A percentile compares a stretch with the other conserved stretches of the same genome.
phyloP scores from a whole-genome alignment of 2,797 vertebrate genomes.

The Harpagifer antarcticus region DNA sequence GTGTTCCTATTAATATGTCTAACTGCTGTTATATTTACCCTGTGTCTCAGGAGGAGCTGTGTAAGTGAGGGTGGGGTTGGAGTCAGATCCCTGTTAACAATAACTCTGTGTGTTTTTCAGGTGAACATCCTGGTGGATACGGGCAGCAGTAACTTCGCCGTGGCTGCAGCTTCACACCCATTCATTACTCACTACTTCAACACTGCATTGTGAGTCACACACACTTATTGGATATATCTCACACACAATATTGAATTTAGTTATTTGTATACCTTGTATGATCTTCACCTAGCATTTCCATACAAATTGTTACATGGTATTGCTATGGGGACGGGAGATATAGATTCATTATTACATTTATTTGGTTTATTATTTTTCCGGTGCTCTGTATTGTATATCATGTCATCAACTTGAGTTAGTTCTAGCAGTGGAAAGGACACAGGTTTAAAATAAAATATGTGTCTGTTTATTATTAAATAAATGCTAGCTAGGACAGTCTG shows the following conservation, averaged over 20 bases:
- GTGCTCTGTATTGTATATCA: no score
- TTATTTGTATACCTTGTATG: background rate
- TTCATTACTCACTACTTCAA: constrained; percentile 91
- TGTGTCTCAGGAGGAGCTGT: constrained; percentile 15
- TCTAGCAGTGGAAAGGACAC: no score
- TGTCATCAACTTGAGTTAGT: no score
- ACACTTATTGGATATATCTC: background rate
- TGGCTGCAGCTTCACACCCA: constrained; percentile 89
- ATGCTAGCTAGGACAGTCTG: no score
- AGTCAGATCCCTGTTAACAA: constrained; percentile 25
- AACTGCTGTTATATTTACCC: background rate
- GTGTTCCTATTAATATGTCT: background rate
- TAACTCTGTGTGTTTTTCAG: constrained; percentile 81
- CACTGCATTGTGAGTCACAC: constrained; percentile 84
- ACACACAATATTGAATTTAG: background rate
- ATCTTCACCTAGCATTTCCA: background rate
- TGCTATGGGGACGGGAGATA: background rate
- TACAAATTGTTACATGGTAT: background rate
- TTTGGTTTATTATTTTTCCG: no score
- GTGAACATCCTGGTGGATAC: constrained; percentile 98
- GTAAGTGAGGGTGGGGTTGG: background rate
- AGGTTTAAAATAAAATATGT: no score
- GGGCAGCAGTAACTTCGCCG: constrained; percentile 98
- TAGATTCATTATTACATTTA: no score
- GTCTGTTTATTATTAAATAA: no score